phyloP scores from a whole-genome alignment of 2,888 invertebrate species.

The Autographa gamma region DNA sequence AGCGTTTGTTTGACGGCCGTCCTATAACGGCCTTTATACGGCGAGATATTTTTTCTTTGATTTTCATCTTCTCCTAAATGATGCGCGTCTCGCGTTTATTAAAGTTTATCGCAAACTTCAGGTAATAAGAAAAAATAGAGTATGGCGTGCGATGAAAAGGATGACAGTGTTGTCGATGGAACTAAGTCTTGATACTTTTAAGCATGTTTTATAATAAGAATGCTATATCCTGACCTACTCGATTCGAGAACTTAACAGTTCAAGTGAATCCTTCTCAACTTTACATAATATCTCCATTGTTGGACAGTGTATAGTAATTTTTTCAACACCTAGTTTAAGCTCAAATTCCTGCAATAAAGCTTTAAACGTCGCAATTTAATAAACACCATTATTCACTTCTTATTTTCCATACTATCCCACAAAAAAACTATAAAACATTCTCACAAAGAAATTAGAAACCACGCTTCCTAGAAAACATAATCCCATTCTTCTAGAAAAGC shows the following conservation, averaged over 20 bases:
- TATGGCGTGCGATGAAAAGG: slow-evolving; percentile 12
- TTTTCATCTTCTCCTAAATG: slow-evolving; percentile 55
- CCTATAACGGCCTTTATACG: slow-evolving; percentile 68
- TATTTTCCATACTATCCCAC: too few relatives aligned
- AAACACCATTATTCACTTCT: not conserved
- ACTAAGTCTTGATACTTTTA: not conserved
- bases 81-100: slow-evolving; percentile 55
- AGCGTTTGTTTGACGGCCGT: slow-evolving; percentile 84
- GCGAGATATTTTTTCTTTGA: slow-evolving; percentile 61
- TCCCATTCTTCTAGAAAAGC: not conserved
- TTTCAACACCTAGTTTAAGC: not conserved
- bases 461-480: slow-evolving; percentile 1
- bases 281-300: not conserved
- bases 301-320: not conserved
- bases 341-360: not conserved
- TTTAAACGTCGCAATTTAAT: too few relatives aligned
- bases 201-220: not conserved
- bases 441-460: not conserved
- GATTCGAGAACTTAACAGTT: too few relatives aligned
- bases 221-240: not conserved
- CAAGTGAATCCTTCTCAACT: too few relatives aligned
- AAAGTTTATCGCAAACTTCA: slow-evolving; percentile 57
- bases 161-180: slow-evolving; percentile 14
- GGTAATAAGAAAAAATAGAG: slow-evolving; percentile 23
- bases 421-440: not conserved